Conservation (phyloP, 2,797 vertebrate genomes). For the Acrossocheilus wenchowensis region DNA sequence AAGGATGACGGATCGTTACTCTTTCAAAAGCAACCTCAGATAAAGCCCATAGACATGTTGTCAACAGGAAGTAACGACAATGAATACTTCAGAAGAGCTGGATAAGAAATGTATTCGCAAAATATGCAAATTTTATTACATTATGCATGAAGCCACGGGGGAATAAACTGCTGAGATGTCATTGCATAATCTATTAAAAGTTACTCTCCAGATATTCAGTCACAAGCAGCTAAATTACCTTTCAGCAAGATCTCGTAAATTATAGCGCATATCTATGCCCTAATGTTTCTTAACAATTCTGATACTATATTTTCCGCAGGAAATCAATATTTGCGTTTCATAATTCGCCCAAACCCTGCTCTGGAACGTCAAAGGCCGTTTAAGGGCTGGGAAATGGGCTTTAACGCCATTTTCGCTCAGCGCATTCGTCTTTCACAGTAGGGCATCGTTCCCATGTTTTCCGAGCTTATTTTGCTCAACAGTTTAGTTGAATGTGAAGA, state of each 20-base stretch:
- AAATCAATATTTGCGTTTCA: slow-evolving; percentile 45
- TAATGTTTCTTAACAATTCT: background rate
- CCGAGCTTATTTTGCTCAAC: slow-evolving; percentile 23
- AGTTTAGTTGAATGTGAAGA: slow-evolving; percentile 18
- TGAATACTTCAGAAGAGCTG: slow-evolving; percentile 13
- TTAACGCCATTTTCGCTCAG: background rate
- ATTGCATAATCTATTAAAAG: slow-evolving; percentile 2
- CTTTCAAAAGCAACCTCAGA: slow-evolving; percentile 39
- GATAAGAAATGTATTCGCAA: slow-evolving; percentile 25
- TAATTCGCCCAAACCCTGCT: background rate
- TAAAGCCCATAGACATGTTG: slow-evolving; percentile 3
- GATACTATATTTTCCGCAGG: background rate
- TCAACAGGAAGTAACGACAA: slow-evolving; percentile 36
- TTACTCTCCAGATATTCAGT: background rate
- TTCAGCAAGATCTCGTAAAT: background rate
- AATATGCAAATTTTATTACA: slow-evolving; percentile 22
- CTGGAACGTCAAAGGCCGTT: slow-evolving; percentile 16
- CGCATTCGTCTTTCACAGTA: slow-evolving; percentile 4
- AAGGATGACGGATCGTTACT: slow-evolving; percentile 5
- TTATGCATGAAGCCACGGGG: slow-evolving; percentile 36
- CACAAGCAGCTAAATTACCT: background rate
- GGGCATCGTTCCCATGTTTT: slow-evolving; percentile 2
- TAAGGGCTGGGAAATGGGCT: background rate
- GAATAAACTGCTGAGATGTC: slow-evolving; percentile 26
- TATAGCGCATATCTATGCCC: background rate